Base-by-base conservation (phyloP, 2,113 vertebrate species). In the Phoxinus phoxinus region DNA sequence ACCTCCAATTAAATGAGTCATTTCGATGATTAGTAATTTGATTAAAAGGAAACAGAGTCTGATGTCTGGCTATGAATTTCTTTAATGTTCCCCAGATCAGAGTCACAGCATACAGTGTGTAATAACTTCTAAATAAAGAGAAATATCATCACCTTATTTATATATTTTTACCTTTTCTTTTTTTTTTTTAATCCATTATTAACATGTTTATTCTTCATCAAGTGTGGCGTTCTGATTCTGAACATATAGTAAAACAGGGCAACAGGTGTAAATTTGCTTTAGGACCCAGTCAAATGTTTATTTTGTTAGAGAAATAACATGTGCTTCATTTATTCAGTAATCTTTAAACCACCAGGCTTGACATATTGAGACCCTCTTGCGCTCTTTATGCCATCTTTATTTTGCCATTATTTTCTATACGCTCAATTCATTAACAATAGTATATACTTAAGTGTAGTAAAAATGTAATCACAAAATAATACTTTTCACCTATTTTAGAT, bases 21-120 rank as follows among this genome's bases (percentile, higher is more conserved):
- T 41, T 44, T n/a, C 23, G 37, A 44, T 61, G n/a, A 61, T 25
- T 35, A 19, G 32, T 27, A 46, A 3, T 25, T 41, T 12, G 8
- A 73, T 41, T 10, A 56, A 90, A 93, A 90, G 81, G 91, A 91
- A 46, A 91, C 88, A 77, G n/a, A 87, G 84, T 86, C 13, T 2
- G 10, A 77, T 79, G 44, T 88, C 83, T 90, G 91, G 92, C 92
- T 95, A 94, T 95, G 92, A 94, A 94, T 93, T 91, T 95, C 91
- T 95, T 95, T 95, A 95, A 94, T 95, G 93, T 94, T 93, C 93
- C 91, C 94, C 94, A 94, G 92, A 92, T 94, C 92, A 93, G 93
- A 94, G 93, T 94, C 93, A 94, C 95, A 95, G 94, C 94, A 94
- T 94, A 95, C 93, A 94, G 94, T 94, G 92, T 94, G 93, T 93